Base-by-base conservation (phyloP, 2,113 vertebrate genomes). In the Axis porcinus region DNA sequence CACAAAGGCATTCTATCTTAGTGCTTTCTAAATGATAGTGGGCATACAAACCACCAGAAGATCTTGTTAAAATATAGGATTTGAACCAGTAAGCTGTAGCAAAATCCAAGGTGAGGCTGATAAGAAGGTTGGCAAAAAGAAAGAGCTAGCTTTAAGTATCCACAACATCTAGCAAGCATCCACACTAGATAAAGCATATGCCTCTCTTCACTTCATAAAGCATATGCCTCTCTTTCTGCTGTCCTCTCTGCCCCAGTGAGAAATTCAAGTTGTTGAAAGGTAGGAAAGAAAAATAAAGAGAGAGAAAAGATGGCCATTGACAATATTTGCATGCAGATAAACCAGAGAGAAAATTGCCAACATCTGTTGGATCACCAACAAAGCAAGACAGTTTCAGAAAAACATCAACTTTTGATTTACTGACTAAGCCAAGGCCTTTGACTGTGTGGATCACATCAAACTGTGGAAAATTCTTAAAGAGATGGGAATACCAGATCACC, bases 241-340 rank as follows among this genome's bases (percentile, higher is more conserved):
- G 4, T 78, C 33, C 3, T 85, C 14, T 55, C 12, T 79, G 12
- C 7, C 5, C 3, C 0, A 4, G 13, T 28, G 12, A 45, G 21
- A 91, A 86, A 90, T n/a, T 5, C 14, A 52, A 81, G 40, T 36
- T 36, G 43, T 70, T 86, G 8, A 60, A 74, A 6, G 0, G 16
- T 54, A 84, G 5, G 60, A 52, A 67, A 30, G 2, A 6, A 89
- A 91, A n/a, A 12, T 10, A 33, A 15, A 17, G n/a, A 28, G 3
- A 74, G 10, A 33, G 11, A 50, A 6, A 64, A 78, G 3, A 58
- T 52, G 13, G 43, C 2, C 25, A n/a, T 7, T 5, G 16, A 89
- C 1, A 36, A 16, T 67, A 27, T 27, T 52, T 86, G 28, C 15
- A 43, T 47, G 16, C 64, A 70, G 9, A 70, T 5, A n/a, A 70